Percentiles rank a stretch among this genome's conserved stretches.
Evolutionary conservation across 2,888 invertebrate species (phyloP).

Genomic region (Polydrusus tereticollis): DNA sequence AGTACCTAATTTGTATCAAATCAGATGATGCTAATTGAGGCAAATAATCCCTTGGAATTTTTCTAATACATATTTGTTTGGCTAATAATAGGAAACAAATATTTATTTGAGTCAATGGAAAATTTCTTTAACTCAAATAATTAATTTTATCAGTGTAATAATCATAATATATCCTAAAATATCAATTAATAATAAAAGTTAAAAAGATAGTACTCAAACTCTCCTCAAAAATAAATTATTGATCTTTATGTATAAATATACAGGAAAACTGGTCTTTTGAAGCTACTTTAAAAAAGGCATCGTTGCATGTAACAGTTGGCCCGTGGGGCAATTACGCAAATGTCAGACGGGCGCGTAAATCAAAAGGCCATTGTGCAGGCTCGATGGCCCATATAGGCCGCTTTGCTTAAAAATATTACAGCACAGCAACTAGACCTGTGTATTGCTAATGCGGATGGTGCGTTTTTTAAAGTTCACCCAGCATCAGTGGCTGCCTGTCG

Average conservation of each 20-base stretch:
- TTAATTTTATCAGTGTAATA: too few relatives aligned
- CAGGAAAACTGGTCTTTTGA: not conserved
- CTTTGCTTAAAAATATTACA: conserved; percentile 1
- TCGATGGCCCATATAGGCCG: conserved; percentile 10
- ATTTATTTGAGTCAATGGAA: too few relatives aligned
- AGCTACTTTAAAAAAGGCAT: not conserved
- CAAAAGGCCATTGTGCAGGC: conserved; percentile 21
- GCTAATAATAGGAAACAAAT: too few relatives aligned
- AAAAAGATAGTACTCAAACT: too few relatives aligned
- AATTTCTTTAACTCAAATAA: too few relatives aligned
- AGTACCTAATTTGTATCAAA: too few relatives aligned
- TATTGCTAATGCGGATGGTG: not conserved
- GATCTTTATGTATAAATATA: conserved; percentile 6
- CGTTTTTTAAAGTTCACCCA: not conserved
- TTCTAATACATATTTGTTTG: too few relatives aligned
- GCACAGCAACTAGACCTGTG: not conserved
- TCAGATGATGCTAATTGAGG: too few relatives aligned
- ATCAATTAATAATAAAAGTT: not conserved
- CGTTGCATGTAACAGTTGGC: conserved; percentile 18
- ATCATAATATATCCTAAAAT: too few relatives aligned
- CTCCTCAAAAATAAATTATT: not conserved
- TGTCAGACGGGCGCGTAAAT: conserved; percentile 16
- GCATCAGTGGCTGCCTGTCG: too few relatives aligned
- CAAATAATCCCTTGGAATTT: too few relatives aligned
- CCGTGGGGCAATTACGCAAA: conserved; percentile 16